Evolutionary conservation across 1,140 invertebrate species (phyloP), one percentile per base, ranked within the genome.

Genomic region (Physella acuta): DNA sequence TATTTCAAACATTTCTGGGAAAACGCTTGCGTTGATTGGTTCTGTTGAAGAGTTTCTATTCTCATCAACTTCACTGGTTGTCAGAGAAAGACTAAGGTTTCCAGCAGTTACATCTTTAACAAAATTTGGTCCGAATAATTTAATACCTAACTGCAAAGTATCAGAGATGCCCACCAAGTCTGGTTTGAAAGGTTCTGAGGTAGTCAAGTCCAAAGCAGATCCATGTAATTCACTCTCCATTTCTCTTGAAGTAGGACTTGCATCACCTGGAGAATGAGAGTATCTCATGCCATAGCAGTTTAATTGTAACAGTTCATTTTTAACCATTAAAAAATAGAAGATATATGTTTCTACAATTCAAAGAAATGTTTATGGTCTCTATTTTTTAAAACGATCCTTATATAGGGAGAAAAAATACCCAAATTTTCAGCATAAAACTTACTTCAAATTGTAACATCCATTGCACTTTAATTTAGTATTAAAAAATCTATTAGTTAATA

Each of bases 241-340:
- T 17, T 58, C 26, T 58, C 55, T 20, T 37, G 17, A 20, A 3
- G 17, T 59, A n/a, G 34, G 17, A n/a, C 49, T 52, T 4, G 49
- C 3, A 44, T 64, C 49, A 64, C 62, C 62, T 64, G 62, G 44
- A 64, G 62, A 64, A 64, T 64, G 49, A 52, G 62, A 64, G 36
- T n/a, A 64, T 53, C 62, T 64, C 60, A 64, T 64, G 62, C 62
- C 34, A 64, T 64, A 52, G 31, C 62, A 64, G 62, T 52, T 64
- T 64, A 33, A 52, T 52, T 52, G 39, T 26, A 37, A 64, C 39
- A 44, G 39, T 11, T 44, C 39, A 44, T 11, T 44, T 44, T 44
- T 44, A 44, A 44, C 39, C 39, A 44, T 44, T n/a, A n/a, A n/a
- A n/a, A n/a, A n/a, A n/a, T n/a, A n/a, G n/a, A n/a, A n/a, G n/a